Evolutionary conservation across 1,140 invertebrate genomes (phyloP).

Genomic region (Halictus rubicundus): DNA sequence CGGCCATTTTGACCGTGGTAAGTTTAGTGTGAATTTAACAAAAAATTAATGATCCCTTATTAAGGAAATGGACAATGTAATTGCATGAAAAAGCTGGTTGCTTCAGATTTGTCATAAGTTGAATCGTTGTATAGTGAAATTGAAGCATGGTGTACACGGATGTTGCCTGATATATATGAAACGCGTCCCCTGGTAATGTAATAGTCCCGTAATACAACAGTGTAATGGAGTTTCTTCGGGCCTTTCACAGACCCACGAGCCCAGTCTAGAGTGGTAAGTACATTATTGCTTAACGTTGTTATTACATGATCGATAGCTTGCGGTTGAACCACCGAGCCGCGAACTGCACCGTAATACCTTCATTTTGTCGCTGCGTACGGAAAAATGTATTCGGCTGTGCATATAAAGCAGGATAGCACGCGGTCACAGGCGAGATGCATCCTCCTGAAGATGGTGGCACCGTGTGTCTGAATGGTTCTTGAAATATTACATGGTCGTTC

Average conservation of each 20-base stretch:
- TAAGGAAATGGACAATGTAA: too few species aligned
- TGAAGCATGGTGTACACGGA: too few species aligned
- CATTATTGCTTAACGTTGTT: not conserved
- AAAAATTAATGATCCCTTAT: too few species aligned
- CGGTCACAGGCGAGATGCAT: slow-evolving; percentile 36
- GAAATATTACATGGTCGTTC: slow-evolving; percentile 59
- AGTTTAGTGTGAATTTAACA: too few species aligned
- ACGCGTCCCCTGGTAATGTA: too few species aligned
- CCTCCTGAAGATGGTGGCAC: slow-evolving; percentile 25
- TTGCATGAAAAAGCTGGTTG: too few species aligned
- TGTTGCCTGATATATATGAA: too few species aligned
- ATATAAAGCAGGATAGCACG: not conserved
- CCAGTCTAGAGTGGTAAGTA: not conserved
- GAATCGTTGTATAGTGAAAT: too few species aligned
- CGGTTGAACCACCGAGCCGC: not conserved
- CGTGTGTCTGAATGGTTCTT: slow-evolving; percentile 56
- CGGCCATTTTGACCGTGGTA: too few species aligned
- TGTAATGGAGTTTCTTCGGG: not conserved
- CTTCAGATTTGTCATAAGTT: too few species aligned
- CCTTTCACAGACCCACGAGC: not conserved
- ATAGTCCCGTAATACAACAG: not conserved
- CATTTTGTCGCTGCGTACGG: not conserved
- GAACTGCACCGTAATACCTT: slow-evolving; percentile 5
- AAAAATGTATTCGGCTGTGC: slow-evolving; percentile 24
- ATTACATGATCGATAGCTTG: not conserved